phyloP scores from a whole-genome alignment of 1,140 invertebrate species.

The Antheraea pernyi region DNA sequence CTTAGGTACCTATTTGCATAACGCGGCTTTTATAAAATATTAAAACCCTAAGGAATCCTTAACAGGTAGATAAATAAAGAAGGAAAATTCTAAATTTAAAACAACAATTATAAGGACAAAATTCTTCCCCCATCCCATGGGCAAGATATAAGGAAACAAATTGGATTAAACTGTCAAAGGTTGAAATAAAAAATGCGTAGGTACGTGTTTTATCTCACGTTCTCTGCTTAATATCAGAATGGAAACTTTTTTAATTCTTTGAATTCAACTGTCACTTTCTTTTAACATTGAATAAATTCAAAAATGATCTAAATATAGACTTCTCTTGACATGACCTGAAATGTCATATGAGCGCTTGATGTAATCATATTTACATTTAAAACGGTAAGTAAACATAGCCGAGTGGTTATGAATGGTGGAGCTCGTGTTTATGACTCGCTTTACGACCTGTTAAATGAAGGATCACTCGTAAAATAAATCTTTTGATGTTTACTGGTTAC shows the following conservation, averaged over 20 bases:
- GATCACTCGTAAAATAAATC: slow-evolving; percentile 69
- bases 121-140: slow-evolving; percentile 62
- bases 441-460: slow-evolving; percentile 75
- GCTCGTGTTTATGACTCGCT: slow-evolving; percentile 67
- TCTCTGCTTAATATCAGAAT: slow-evolving; percentile 54
- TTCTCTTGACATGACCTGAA: neutral
- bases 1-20: neutral
- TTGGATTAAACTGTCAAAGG: slow-evolving; percentile 79
- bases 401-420: slow-evolving; percentile 64
- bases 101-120: slow-evolving; percentile 72
- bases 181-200: slow-evolving; percentile 70
- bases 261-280: neutral
- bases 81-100: slow-evolving; percentile 59
- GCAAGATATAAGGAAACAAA: slow-evolving; percentile 70
- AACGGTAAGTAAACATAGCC: slow-evolving; percentile 68
- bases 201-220: slow-evolving; percentile 55
- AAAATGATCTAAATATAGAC: neutral
- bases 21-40: neutral
- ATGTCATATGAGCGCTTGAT: slow-evolving; percentile 15
- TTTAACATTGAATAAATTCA: neutral
- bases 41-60: neutral
- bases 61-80: slow-evolving; percentile 25
- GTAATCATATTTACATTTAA: slow-evolving; percentile 71
- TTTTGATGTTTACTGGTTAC: slow-evolving; percentile 38
- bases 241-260: neutral